Evolutionary conservation across 2,888 invertebrate genomes (phyloP).

Genomic region (Acrobasis suavella): DNA sequence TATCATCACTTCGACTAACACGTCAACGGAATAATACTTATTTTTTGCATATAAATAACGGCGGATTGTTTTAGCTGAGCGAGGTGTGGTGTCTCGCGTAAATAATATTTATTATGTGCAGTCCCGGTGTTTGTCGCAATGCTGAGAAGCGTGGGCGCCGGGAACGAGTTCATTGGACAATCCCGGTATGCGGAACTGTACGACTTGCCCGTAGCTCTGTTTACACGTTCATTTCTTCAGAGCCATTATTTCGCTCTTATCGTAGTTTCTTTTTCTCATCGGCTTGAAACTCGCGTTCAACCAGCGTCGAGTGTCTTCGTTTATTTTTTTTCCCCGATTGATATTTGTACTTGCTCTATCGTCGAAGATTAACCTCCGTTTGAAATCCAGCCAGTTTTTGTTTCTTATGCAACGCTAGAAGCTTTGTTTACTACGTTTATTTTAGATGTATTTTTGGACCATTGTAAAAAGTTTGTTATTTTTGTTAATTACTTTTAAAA

Average conservation of each 20-base stretch:
- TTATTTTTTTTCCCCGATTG: background rate
- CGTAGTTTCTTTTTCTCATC: slow-evolving; percentile 12
- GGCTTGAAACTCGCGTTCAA: slow-evolving; percentile 4
- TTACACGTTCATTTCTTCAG: slow-evolving; percentile 28
- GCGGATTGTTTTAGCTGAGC: slow-evolving; percentile 3
- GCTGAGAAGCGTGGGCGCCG: slow-evolving; percentile 53
- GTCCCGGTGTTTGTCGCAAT: slow-evolving; percentile 46
- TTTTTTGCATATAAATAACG: background rate
- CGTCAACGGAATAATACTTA: background rate
- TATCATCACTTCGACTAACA: background rate
- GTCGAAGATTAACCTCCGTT: slow-evolving; percentile 14
- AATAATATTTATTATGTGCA: slow-evolving; percentile 37
- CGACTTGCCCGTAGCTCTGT: slow-evolving; percentile 32
- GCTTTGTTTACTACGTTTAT: background rate
- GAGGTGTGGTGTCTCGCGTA: slow-evolving; percentile 30
- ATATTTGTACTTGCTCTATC: background rate
- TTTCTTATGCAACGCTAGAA: background rate
- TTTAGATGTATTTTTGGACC: background rate
- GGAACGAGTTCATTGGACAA: slow-evolving; percentile 70
- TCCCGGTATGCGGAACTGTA: slow-evolving; percentile 70
- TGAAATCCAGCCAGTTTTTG: background rate
- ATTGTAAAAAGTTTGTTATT: background rate
- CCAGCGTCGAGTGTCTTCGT: background rate
- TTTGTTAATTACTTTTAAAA: background rate
- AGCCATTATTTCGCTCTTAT: slow-evolving; percentile 3